phyloP scores from a whole-genome alignment of 2,797 vertebrate genomes.

The Rhynchotus rufescens region DNA sequence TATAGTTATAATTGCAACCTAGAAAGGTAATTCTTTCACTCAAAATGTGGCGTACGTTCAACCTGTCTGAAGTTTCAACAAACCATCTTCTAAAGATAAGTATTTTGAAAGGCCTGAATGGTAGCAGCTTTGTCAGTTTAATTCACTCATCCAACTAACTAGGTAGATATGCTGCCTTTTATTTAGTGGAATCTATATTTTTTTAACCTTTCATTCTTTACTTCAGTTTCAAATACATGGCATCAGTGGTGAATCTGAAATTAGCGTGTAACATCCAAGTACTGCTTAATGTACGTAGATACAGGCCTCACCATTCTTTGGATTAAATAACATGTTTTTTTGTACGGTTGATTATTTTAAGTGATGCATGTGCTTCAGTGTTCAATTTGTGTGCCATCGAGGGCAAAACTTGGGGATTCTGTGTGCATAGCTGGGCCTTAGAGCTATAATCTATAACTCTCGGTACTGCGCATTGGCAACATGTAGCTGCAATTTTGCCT shows the following conservation, averaged over 20 bases:
- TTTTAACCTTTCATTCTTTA: constrained; percentile 52
- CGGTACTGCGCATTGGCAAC: background rate
- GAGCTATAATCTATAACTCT: background rate
- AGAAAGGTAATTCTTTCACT: constrained; percentile 82
- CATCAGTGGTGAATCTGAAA: constrained; percentile 33
- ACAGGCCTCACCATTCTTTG: background rate
- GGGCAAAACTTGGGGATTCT: background rate
- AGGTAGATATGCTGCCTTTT: constrained; percentile 33
- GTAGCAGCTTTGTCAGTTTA: constrained; percentile 56
- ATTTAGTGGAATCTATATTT: constrained; percentile 22
- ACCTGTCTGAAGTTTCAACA: constrained; percentile 83
- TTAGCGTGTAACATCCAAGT: constrained; percentile 37
- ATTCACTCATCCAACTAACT: constrained; percentile 40
- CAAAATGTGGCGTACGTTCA: constrained; percentile 79
- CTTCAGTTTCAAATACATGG: constrained; percentile 39
- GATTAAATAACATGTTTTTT: background rate
- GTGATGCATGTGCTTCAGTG: background rate
- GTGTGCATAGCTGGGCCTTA: background rate
- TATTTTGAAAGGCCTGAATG: constrained; percentile 82
- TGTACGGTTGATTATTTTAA: background rate
- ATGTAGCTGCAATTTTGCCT: background rate
- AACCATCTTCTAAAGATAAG: constrained; percentile 79
- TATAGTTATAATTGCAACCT: constrained; percentile 81
- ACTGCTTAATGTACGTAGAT: background rate
- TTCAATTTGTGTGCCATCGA: background rate